Evolutionary conservation across 1,140 invertebrate genomes (phyloP).

Genomic region (Cherax destructor): DNA sequence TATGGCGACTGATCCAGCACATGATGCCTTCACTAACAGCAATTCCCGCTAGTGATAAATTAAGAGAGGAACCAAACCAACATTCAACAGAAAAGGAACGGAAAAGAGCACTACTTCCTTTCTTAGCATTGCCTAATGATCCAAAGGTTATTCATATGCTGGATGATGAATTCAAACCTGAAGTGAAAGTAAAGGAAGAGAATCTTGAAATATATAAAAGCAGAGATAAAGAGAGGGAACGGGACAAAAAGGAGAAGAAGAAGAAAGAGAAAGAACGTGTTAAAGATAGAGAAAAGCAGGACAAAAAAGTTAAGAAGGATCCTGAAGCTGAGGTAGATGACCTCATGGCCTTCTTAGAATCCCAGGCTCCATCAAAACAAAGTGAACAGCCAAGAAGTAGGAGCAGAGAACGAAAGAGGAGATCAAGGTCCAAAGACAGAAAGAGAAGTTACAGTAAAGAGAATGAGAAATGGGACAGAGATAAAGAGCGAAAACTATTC

Average conservation of each 20-base stretch:
- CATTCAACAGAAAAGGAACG: slow-evolving; percentile 76
- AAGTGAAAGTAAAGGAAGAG: slow-evolving; percentile 74
- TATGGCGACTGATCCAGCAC: slow-evolving; percentile 94
- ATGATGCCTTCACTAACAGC: slow-evolving; percentile 85
- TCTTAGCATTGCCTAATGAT: slow-evolving; percentile 92
- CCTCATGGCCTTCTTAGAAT: slow-evolving; percentile 93
- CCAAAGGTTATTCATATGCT: slow-evolving; percentile 75
- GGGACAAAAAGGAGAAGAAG: slow-evolving; percentile 75
- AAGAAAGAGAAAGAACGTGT: slow-evolving; percentile 71
- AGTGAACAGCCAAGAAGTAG: slow-evolving; percentile 28
- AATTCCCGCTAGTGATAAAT: slow-evolving; percentile 65
- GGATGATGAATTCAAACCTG: slow-evolving; percentile 63
- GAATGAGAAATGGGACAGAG: slow-evolving; percentile 73
- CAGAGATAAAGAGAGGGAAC: slow-evolving; percentile 71
- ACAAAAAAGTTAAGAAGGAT: slow-evolving; percentile 72
- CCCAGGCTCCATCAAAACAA: slow-evolving; percentile 83
- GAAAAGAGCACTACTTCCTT: slow-evolving; percentile 89
- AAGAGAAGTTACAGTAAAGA: slow-evolving; percentile 73
- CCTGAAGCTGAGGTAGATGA: slow-evolving; percentile 83
- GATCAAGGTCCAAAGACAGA: slow-evolving; percentile 24
- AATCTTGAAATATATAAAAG: slow-evolving; percentile 32
- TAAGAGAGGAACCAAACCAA: slow-evolving; percentile 74
- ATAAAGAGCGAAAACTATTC: slow-evolving; percentile 72
- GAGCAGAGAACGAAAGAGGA: slow-evolving; percentile 41
- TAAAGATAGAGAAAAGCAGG: slow-evolving; percentile 73